Percentiles rank a stretch among this genome's conserved stretches.
Conservation (phyloP, 2,113 vertebrate genomes). For the Corynorhinus townsendii region DNA sequence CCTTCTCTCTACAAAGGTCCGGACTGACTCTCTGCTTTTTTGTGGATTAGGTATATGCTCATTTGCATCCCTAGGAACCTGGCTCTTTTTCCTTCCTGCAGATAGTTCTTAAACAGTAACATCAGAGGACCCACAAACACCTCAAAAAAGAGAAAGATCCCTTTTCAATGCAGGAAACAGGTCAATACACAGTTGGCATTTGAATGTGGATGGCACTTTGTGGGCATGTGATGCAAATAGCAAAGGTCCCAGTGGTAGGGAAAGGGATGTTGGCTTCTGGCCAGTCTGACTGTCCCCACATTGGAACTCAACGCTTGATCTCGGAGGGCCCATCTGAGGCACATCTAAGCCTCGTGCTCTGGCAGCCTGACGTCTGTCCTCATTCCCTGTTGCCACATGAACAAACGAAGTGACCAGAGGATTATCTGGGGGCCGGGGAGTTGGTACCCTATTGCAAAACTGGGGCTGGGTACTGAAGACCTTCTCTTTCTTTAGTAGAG, state of each 20-base stretch:
- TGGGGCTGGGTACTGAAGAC: not conserved
- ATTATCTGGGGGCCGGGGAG: not conserved
- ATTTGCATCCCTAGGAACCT: not conserved
- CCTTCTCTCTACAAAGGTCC: not conserved
- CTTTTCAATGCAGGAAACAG: not conserved
- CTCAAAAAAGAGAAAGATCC: not conserved
- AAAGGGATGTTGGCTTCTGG: not conserved
- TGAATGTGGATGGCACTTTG: not conserved
- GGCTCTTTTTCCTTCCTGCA: conserved; percentile 5
- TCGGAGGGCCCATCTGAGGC: not conserved
- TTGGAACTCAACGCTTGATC: not conserved
- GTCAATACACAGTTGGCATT: not conserved
- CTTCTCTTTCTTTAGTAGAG: not conserved
- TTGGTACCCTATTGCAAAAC: not conserved
- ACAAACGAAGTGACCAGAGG: not conserved
- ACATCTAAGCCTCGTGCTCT: not conserved
- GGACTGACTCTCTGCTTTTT: not conserved
- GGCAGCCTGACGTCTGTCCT: not conserved
- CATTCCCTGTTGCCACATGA: not conserved
- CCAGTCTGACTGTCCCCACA: not conserved
- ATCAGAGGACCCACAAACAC: not conserved
- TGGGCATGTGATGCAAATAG: not conserved
- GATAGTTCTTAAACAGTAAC: conserved; percentile 3
- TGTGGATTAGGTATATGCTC: not conserved
- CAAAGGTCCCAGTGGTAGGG: not conserved